Base-by-base conservation (phyloP, 2,113 vertebrate genomes). In the Stictonetta naevosa region DNA sequence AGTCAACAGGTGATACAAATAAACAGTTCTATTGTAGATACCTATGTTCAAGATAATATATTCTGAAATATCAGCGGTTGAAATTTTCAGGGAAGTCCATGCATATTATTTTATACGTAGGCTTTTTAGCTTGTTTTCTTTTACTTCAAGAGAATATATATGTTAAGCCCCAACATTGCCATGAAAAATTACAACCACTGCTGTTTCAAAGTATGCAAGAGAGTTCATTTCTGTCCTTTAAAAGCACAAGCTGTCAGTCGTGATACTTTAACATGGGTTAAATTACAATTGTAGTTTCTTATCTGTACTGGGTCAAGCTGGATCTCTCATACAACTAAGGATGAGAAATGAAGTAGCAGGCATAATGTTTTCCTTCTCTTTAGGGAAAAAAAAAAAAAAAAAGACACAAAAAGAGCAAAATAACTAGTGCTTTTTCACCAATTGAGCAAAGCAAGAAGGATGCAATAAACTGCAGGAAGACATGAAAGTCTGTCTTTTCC, bases 381-480 rank as follows among this genome's bases (percentile, higher is more conserved):
- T 14, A 8, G 60, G n/a, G 4, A 22, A 44, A 44, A 44, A 36
- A 31, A 10, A 36, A 31, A 10, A 48, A 15, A 36, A 31, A 48
- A 38, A 23, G 34, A 36, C 36, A 33, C 86, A 36, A 81, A 81
- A 77, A 7, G 10, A 8, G 15, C 10, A 25, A 92, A 69, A 79
- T 64, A 88, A 26, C 81, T 55, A 62, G 33, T 40, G 52, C 29
- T 93, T 95, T 94, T 93, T 80, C 77, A 77, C 53, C 78, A 90
- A 78, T 4, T 53, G n/a, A 84, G 66, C n/a, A 79, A 85, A 86
- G 69, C 85, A 50, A 89, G 93, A 91, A 92, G 91, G 90, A 94
- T 76, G 88, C 78, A 92, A 83, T 95, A 96, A 96, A 96, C 74
- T 87, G 83, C 95, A 95, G 94, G 92, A 95, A 90, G 92, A 74